Conservation (phyloP, 37 sponge, comb jelly and placozoan species). For the Aphrocallistes beatrix region DNA sequence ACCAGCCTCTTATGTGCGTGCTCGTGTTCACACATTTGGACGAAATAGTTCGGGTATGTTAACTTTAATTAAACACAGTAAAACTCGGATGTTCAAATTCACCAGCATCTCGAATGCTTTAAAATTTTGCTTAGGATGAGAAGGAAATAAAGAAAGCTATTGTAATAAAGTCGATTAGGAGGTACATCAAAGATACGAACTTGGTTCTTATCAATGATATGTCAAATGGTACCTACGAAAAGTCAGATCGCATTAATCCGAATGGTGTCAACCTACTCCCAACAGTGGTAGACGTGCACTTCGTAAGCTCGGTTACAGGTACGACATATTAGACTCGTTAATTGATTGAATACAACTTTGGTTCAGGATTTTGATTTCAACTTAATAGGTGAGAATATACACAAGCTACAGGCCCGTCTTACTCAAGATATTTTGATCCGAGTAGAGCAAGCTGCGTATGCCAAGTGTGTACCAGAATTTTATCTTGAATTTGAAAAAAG, state of each 20-base stretch:
- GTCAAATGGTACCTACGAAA: neutral
- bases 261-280: neutral
- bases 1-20: neutral
- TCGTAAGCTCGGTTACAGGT: slow-evolving; percentile 1
- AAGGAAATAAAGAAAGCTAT: neutral
- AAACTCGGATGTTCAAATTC: neutral
- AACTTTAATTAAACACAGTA: neutral
- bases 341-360: too few species aligned
- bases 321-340: neutral
- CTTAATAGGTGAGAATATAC: neutral
- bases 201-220: neutral
- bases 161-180: neutral
- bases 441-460: neutral
- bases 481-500: neutral
- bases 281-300: neutral
- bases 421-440: neutral
- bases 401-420: neutral
- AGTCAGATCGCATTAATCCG: neutral
- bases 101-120: too few species aligned
- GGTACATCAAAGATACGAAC: slow-evolving; percentile 10
- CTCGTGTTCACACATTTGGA: slow-evolving; percentile 1
- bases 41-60: neutral
- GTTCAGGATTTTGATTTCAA: too few species aligned
- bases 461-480: neutral
- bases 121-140: neutral